Conservation (phyloP, 2,797 vertebrate species). For the Lacerta agilis region DNA sequence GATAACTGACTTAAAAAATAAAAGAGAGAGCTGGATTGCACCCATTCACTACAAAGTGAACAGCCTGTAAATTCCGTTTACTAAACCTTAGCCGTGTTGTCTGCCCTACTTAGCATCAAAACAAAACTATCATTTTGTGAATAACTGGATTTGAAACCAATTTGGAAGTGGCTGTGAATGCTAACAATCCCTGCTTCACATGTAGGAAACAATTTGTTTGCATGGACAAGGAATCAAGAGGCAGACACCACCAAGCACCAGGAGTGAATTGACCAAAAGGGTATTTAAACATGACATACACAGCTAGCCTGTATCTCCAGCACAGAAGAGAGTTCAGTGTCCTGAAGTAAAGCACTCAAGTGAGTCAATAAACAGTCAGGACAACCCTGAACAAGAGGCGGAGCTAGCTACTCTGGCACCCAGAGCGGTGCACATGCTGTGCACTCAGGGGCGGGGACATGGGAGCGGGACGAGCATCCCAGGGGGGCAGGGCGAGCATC, state of each 20-base stretch:
- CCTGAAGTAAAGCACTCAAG: not conserved
- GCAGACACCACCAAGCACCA: not conserved
- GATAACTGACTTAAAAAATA: slow-evolving; percentile 27
- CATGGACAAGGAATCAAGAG: not conserved
- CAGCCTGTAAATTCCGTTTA: slow-evolving; percentile 34
- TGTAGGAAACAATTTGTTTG: slow-evolving; percentile 17
- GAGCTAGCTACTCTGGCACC: too few species aligned
- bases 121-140: slow-evolving; percentile 30
- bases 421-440: too few species aligned
- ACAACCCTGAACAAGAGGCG: not conserved
- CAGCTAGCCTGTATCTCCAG: too few species aligned
- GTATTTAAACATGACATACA: not conserved
- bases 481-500: too few species aligned
- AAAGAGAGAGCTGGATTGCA: slow-evolving; percentile 25
- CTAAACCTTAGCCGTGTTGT: slow-evolving; percentile 24
- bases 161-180: slow-evolving; percentile 37
- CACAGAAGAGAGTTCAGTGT: not conserved
- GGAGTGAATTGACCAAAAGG: not conserved
- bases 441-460: too few species aligned
- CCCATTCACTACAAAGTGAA: slow-evolving; percentile 26
- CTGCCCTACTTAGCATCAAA: slow-evolving; percentile 36
- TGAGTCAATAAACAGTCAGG: not conserved
- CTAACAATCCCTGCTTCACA: slow-evolving; percentile 1
- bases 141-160: slow-evolving; percentile 36
- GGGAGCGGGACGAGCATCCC: too few species aligned